Conservation (phyloP, 2,113 vertebrate genomes). For the Bubalus kerabau region DNA sequence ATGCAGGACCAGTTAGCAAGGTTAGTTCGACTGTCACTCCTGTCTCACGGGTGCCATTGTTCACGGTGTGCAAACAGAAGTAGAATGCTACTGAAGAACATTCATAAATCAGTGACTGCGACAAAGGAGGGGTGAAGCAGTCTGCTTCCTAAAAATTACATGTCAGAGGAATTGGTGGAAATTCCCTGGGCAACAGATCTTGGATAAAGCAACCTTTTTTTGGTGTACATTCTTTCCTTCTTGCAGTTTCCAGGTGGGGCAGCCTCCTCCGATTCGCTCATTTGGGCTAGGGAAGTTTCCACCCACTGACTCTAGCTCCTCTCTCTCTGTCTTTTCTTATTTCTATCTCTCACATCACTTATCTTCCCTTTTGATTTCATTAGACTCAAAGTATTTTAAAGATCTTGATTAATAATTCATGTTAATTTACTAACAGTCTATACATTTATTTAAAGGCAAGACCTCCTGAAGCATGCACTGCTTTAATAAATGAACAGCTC, state of each 20-base stretch:
- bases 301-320: not conserved
- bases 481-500: not conserved
- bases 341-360: not conserved
- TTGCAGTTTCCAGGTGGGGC: not conserved
- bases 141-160: not conserved
- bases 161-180: not conserved
- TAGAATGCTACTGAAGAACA: not conserved
- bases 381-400: not conserved
- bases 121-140: rapidly evolving
- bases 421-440: not conserved
- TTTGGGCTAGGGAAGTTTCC: not conserved
- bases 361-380: not conserved
- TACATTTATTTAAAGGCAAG: not conserved
- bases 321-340: not conserved
- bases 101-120: too few relatives aligned
- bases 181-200: not conserved
- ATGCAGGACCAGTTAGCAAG: rapidly evolving
- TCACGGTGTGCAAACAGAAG: not conserved
- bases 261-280: rapidly evolving
- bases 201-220: not conserved
- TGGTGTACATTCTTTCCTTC: not conserved
- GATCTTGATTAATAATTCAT: not conserved
- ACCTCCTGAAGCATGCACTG: not conserved
- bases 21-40: not conserved
- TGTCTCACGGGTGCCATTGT: not conserved